phyloP scores from a whole-genome alignment of 2,888 invertebrate species.

The Drosophila parthenogenetica region DNA sequence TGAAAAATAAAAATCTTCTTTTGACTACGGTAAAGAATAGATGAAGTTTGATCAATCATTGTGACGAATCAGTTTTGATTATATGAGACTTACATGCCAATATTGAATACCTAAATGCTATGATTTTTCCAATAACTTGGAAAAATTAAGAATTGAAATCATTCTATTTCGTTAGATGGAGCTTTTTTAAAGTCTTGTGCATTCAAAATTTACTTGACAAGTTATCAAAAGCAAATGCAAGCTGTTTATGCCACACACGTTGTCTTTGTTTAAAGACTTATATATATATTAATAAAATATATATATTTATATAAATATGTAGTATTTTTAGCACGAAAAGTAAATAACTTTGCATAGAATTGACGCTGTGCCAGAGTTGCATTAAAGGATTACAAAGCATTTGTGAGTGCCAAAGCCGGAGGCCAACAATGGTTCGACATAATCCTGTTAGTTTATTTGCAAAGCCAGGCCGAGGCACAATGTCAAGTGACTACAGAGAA shows the following conservation, averaged over 20 bases:
- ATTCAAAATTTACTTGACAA: no score
- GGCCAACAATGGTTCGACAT: constrained; percentile 63
- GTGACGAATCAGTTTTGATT: not conserved
- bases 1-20: not conserved
- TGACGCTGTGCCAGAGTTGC: constrained; percentile 44
- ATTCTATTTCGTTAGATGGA: no score
- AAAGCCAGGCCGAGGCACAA: constrained; percentile 35
- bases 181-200: no score
- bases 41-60: not conserved
- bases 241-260: constrained; percentile 49
- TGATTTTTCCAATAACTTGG: no score
- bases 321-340: constrained; percentile 69
- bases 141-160: no score
- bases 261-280: constrained; percentile 55
- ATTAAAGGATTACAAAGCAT: constrained; percentile 71
- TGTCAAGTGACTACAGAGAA: constrained; percentile 69
- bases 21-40: not conserved
- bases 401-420: constrained; percentile 38
- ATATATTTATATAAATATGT: constrained; percentile 15
- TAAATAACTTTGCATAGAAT: constrained; percentile 75
- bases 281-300: not conserved
- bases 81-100: no score
- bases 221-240: constrained; percentile 32
- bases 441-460: constrained; percentile 78
- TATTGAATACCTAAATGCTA: no score